Base-by-base conservation (phyloP, 2,797 vertebrate species). In the Phrynocephalus forsythii region DNA sequence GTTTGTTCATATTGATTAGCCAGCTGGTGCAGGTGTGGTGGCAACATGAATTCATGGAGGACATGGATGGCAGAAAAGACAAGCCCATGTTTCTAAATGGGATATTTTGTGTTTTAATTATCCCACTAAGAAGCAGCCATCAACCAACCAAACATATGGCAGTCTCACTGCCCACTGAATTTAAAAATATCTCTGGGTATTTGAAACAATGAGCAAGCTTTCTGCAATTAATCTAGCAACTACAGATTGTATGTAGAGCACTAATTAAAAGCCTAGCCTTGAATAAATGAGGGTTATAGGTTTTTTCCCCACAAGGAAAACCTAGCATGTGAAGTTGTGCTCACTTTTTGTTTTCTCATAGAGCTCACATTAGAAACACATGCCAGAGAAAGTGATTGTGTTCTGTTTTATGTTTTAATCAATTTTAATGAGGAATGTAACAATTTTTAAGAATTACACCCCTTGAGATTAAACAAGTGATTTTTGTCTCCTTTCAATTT, bases 181-280 rank as follows among this genome's bases (percentile, higher is more conserved):
- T 91, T 92, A 87, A 93, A 95, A 94, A 94, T 92, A 95, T 84
- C 92, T 85, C 90, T 85, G 87, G 93, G 90, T 92, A 95, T 88
- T 93, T 91, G 68, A 91, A 93, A 88, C 83, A 95, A 93, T 44
- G 75, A 93, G 68, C 69, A 93, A 92, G 86, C 91, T 91, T 94
- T 91, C 90, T 89, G 90, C 93, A 95, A 94, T 94, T 94, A 93
- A 95, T 92, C 91, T 89, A 93, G 91, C 78, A 95, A 90, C 89
- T 91, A 87, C 87, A 90, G 92, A 94, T 78, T 92, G 88, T 92
- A 93, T 83, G 89, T 89, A 88, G 84, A 76, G 77, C 91, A 86
- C 92, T 94, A 93, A 94, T 94, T 93, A 93, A 92, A 77, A 93
- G 79, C 73, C 86, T 95, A 80, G 28, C 84, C 93, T 94, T 92